Evolutionary conservation across 2,888 invertebrate species (phyloP).

Genomic region (Deilephila elpenor): DNA sequence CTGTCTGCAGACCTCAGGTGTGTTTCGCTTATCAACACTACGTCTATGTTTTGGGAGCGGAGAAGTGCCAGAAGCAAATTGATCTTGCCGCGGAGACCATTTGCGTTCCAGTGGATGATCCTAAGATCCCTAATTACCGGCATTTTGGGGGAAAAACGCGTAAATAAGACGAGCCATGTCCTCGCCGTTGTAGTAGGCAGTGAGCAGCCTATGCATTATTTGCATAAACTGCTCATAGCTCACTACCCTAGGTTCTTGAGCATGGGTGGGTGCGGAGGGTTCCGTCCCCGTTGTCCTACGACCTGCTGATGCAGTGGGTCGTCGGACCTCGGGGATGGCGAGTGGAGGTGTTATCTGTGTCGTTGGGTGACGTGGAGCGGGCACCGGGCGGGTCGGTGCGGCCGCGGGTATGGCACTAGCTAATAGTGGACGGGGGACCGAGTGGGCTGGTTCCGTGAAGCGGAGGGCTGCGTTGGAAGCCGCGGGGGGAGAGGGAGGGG

Average conservation of each 20-base stretch:
- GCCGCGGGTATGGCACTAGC: background rate
- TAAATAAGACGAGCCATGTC: background rate
- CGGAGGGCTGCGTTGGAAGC: no score
- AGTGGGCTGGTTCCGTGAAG: no score
- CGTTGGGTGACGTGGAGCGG: background rate
- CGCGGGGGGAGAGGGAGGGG: no score
- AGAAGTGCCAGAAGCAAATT: background rate
- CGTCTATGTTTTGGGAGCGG: background rate
- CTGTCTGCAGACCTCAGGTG: background rate
- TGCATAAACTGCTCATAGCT: no score
- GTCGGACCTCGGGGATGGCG: no score
- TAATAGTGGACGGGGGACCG: no score
- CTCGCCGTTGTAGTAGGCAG: background rate
- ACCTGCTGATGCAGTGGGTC: no score
- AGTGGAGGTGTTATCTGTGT: background rate
- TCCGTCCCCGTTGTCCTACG: no score
- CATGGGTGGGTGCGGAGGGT: no score
- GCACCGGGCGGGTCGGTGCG: background rate
- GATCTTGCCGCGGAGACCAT: conserved; percentile 22
- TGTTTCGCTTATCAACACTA: background rate
- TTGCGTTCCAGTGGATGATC: background rate
- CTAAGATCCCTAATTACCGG: background rate
- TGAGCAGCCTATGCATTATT: background rate
- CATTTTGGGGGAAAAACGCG: background rate
- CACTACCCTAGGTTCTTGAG: no score